These are phyloP conservation scores for Sarcophaga subvicina DNA, from an alignment of 2,888 invertebrate genomes.

Conservation along the genomic window DNA sequence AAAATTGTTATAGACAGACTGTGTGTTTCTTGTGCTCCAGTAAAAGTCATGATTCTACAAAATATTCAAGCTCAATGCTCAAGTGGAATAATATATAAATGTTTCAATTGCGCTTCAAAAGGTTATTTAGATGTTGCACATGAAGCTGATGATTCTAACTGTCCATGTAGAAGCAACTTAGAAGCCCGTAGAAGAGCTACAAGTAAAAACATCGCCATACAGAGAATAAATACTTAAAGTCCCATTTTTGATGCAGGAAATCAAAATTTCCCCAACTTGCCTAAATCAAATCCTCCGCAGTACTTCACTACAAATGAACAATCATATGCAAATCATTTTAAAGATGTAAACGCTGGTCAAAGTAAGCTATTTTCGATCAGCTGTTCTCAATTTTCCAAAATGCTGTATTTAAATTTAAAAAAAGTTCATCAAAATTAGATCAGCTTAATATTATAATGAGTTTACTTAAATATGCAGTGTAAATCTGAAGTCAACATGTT, in stretches of 20 bases:
- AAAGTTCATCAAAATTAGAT: not conserved
- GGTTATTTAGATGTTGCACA: not conserved
- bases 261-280: not conserved
- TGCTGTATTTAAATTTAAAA: not conserved
- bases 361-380: slow-evolving; percentile 5
- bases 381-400: slow-evolving; percentile 11
- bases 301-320: no score
- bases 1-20: not conserved
- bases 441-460: slow-evolving; percentile 2
- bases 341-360: not conserved
- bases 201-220: not conserved
- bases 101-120: slow-evolving; percentile 19
- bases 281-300: not conserved
- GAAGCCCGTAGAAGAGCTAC: slow-evolving; percentile 13
- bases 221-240: not conserved
- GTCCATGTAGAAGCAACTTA: slow-evolving; percentile 10
- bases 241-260: not conserved
- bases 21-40: slow-evolving; percentile 9
- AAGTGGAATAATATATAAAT: slow-evolving; percentile 8
- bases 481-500: not conserved
- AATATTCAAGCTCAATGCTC: not conserved
- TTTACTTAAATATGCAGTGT: slow-evolving; percentile 7
- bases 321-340: not conserved
- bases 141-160: not conserved
- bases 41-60: not conserved